Evolutionary conservation across 2,888 invertebrate genomes (phyloP).

Genomic region (Pheosia tremula): DNA sequence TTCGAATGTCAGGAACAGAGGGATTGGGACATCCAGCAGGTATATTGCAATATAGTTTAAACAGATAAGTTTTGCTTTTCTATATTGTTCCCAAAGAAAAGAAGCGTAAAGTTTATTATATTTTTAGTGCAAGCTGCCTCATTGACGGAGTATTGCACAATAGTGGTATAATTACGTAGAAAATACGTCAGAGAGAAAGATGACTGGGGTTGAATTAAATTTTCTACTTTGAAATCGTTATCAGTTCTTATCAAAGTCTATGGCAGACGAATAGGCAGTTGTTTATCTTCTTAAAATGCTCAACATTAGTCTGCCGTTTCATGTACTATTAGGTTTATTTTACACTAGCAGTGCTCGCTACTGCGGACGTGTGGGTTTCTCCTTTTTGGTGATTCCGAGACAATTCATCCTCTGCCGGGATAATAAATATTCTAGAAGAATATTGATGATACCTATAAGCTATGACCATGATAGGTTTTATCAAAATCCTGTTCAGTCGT

Average conservation of each 20-base stretch:
- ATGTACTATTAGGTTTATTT: no score
- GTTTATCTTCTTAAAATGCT: neutral
- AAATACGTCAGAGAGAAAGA: neutral
- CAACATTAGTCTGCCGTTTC: neutral
- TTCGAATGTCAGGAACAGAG: neutral
- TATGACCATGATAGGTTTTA: no score
- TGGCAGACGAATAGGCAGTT: neutral
- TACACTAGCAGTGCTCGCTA: no score
- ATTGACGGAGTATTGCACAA: neutral
- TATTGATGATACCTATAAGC: no score
- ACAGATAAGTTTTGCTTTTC: neutral
- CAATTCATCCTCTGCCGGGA: no score
- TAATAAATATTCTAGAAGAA: no score
- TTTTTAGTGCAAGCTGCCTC: neutral
- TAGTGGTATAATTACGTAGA: neutral
- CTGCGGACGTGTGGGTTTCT: no score
- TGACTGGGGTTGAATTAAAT: neutral
- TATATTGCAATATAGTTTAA: neutral
- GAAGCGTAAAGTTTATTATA: neutral
- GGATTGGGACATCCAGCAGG: neutral
- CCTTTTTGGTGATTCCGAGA: no score
- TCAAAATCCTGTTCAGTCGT: no score
- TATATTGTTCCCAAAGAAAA: neutral
- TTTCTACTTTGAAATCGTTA: constrained; percentile 1
- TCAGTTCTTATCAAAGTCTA: neutral